Percentiles rank a stretch among this genome's conserved stretches.
phyloP scores from a whole-genome alignment of 1,140 invertebrate genomes.

The Drosophila cardini region DNA sequence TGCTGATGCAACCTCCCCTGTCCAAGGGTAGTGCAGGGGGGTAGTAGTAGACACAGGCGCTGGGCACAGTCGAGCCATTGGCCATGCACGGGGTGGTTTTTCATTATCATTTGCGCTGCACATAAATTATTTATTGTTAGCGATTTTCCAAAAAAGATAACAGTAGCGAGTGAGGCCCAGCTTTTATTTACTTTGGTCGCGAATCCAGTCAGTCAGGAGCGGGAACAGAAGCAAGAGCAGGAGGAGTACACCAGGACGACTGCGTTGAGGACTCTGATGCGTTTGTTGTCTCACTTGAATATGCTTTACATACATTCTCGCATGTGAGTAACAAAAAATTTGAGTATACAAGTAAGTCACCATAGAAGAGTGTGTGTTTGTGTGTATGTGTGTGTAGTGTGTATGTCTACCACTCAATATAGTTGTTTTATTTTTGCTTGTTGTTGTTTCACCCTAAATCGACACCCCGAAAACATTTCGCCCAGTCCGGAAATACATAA shows the following conservation, averaged over 20 bases:
- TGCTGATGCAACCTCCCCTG: slow-evolving; percentile 46
- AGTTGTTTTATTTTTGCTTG: slow-evolving; percentile 17
- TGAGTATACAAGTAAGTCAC: slow-evolving; percentile 7
- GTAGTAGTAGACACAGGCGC: slow-evolving; percentile 4
- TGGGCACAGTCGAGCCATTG: slow-evolving; percentile 62
- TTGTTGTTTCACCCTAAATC: slow-evolving; percentile 51
- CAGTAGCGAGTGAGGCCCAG: slow-evolving; percentile 42
- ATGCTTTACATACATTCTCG: slow-evolving; percentile 17
- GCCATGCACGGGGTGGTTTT: slow-evolving; percentile 75
- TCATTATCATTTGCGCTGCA: slow-evolving; percentile 81
- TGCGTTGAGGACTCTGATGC: slow-evolving; percentile 4
- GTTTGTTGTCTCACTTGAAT: slow-evolving; percentile 20
- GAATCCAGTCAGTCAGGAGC: slow-evolving; percentile 43
- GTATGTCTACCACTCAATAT: slow-evolving; percentile 37
- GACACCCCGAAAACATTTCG: slow-evolving; percentile 47
- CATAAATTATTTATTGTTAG: slow-evolving; percentile 83
- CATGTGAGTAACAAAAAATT: not conserved
- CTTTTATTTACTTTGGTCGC: slow-evolving; percentile 75
- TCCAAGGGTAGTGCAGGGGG: not conserved
- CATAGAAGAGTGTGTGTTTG: not conserved
- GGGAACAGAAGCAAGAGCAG: slow-evolving; percentile 3
- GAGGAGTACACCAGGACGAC: not conserved
- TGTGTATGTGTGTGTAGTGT: slow-evolving; percentile 8
- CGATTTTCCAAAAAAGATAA: slow-evolving; percentile 82
- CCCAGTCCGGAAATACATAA: slow-evolving; percentile 67